Percentiles rank a stretch among this genome's conserved stretches.
These are phyloP conservation scores for Corythornis cristatus DNA, from an alignment of 2,113 vertebrate species.

Conservation along the genomic window DNA sequence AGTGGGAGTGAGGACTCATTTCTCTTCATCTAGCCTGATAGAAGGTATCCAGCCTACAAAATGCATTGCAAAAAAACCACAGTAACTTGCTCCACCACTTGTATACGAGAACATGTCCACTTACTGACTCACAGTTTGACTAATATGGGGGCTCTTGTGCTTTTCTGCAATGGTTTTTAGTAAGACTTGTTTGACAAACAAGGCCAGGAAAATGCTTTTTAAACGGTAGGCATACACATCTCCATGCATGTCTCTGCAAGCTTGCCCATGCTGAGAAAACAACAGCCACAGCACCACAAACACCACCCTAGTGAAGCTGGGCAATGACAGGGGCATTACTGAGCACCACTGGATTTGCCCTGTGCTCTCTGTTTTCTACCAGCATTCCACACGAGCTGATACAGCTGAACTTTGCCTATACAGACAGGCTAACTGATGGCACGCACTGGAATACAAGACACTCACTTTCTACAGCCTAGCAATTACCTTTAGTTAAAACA, in stretches of 20 bases:
- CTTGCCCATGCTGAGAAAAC: neutral
- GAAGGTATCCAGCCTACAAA: neutral
- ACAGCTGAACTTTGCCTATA: neutral
- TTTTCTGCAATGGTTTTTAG: neutral
- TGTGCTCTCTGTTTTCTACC: neutral
- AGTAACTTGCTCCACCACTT: neutral
- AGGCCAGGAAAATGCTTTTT: neutral
- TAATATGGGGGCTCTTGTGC: neutral
- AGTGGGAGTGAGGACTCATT: neutral
- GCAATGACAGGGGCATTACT: neutral
- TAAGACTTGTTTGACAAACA: neutral
- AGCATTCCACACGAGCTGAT: neutral
- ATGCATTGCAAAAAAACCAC: neutral
- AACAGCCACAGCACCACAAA: neutral
- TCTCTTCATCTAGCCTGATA: neutral
- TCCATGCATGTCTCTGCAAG: neutral
- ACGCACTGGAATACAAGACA: neutral
- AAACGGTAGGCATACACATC: neutral
- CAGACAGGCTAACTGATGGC: neutral
- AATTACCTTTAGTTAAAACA: neutral
- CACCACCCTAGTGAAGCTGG: fast-evolving
- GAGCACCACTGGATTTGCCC: neutral
- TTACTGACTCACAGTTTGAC: fast-evolving
- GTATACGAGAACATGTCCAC: neutral
- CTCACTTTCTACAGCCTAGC: neutral